phyloP scores from a whole-genome alignment of 2,888 invertebrate species.

The Drosophila neotestacea region DNA sequence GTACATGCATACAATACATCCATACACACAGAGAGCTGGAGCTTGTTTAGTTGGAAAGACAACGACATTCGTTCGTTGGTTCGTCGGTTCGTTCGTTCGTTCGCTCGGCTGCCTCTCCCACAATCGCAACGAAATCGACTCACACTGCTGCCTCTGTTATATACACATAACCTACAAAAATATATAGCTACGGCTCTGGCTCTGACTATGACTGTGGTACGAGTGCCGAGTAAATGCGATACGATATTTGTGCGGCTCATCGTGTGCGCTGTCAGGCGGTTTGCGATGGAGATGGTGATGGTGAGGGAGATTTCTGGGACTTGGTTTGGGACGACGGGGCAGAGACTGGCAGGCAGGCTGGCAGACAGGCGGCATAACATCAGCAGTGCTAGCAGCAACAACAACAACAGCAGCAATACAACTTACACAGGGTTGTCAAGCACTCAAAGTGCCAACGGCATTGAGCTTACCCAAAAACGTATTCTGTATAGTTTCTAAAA shows the following conservation, averaged over 20 bases:
- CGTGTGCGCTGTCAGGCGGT: constrained; percentile 79
- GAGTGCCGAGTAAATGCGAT: constrained; percentile 69
- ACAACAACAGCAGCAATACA: constrained; percentile 58
- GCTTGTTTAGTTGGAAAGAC: constrained; percentile 59
- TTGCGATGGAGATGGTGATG: constrained; percentile 43
- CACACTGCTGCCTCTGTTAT: constrained; percentile 77
- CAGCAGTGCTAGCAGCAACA: constrained; percentile 67
- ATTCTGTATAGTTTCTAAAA: background rate
- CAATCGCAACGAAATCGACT: constrained; percentile 72
- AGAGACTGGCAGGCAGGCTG: constrained; percentile 56
- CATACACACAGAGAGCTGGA: constrained; percentile 47
- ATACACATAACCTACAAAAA: constrained; percentile 84
- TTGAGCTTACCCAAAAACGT: constrained; percentile 35
- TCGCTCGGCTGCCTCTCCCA: constrained; percentile 72
- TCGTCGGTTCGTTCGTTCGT: constrained; percentile 42
- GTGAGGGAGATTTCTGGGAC: constrained; percentile 37
- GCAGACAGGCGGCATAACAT: constrained; percentile 81
- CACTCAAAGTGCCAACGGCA: constrained; percentile 46
- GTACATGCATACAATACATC: constrained; percentile 13
- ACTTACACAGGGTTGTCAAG: constrained; percentile 64
- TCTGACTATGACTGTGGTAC: constrained; percentile 50
- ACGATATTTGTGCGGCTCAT: constrained; percentile 76
- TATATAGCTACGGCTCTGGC: constrained; percentile 67
- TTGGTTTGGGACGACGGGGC: constrained; percentile 15
- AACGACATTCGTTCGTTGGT: constrained; percentile 31